phyloP scores from a whole-genome alignment of 2,888 invertebrate genomes.

The Microctonus aethiopoides region DNA sequence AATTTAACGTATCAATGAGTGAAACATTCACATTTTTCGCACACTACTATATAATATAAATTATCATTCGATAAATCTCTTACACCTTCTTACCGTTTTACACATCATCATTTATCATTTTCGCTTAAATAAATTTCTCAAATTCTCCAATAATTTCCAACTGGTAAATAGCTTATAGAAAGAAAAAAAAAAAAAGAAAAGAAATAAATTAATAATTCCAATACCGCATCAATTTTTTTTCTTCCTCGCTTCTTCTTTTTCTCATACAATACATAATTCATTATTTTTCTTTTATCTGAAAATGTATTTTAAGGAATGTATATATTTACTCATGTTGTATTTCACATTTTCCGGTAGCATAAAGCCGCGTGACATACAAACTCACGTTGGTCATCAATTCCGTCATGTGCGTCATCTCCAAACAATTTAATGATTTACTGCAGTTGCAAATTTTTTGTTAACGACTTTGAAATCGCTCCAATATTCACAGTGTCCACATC shows the following conservation, averaged over 20 bases:
- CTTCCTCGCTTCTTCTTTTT: not conserved
- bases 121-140: not conserved
- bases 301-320: not conserved
- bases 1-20: constrained; percentile 1
- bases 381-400: constrained; percentile 8
- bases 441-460: constrained; percentile 10
- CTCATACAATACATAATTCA: too few relatives aligned
- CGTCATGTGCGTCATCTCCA: constrained; percentile 19
- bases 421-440: constrained; percentile 21
- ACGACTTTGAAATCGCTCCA: not conserved
- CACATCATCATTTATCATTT: not conserved
- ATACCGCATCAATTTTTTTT: not conserved
- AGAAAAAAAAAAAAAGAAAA: too few relatives aligned
- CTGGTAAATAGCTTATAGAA: not conserved
- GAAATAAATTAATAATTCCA: not conserved
- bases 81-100: not conserved
- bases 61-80: not conserved
- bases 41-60: not conserved
- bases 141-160: not conserved
- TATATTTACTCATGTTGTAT: not conserved
- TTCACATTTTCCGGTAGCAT: not conserved
- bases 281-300: not conserved
- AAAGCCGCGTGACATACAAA: constrained; percentile 2
- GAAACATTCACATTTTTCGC: not conserved
- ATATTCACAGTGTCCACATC: not conserved